Conservation (phyloP, 2,113 vertebrate genomes). For the Sceloporus tristichus region DNA sequence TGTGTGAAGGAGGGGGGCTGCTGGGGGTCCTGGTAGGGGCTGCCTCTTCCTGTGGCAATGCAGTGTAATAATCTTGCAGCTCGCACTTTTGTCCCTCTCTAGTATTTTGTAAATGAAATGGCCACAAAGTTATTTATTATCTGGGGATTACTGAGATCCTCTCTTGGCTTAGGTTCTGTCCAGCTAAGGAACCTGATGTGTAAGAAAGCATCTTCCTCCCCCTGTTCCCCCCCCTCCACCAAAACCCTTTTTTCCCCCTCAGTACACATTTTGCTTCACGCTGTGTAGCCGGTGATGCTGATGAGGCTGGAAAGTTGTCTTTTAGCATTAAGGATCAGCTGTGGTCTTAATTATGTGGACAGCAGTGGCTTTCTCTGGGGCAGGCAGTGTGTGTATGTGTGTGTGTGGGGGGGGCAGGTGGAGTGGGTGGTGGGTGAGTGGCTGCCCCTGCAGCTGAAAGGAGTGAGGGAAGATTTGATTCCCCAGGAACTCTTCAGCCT, state of each 20-base stretch:
- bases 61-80: background rate
- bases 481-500: background rate
- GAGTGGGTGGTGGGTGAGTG: background rate
- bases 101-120: background rate
- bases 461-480: too few species aligned
- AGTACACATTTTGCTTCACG: background rate
- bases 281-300: background rate
- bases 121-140: background rate
- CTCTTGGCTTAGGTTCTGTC: background rate
- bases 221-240: background rate
- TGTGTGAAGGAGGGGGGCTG: too few species aligned
- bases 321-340: conserved; percentile 13
- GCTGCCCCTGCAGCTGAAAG: background rate
- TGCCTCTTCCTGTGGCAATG: background rate
- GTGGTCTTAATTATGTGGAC: background rate
- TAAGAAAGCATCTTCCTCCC: background rate
- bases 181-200: accelerated
- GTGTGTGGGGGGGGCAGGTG: background rate
- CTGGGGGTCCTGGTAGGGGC: too few species aligned
- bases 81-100: background rate
- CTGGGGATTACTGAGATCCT: background rate
- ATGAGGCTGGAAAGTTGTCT: background rate
- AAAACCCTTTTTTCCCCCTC: background rate
- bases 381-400: background rate
- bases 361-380: background rate